These are phyloP conservation scores for Acomys russatus DNA, from an alignment of 2,797 vertebrate species.

Conservation along the genomic window DNA sequence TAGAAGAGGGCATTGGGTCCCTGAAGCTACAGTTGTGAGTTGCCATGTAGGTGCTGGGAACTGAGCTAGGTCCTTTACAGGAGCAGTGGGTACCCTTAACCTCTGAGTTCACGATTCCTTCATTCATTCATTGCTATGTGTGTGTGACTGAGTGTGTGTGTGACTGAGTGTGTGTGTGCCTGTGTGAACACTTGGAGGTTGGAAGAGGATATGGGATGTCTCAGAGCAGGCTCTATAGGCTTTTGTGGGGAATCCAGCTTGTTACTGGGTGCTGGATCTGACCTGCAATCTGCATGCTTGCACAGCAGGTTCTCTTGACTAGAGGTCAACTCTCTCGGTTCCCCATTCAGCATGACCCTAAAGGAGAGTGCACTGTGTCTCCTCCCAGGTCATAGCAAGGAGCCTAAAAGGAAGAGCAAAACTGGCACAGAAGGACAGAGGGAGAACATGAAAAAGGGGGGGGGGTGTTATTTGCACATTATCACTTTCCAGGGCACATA, in stretches of 20 bases:
- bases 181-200: background rate
- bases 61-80: background rate
- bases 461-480: background rate
- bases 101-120: background rate
- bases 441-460: background rate
- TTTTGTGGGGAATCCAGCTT: background rate
- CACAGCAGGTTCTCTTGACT: too few relatives aligned
- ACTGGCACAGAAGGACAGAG: background rate
- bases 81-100: background rate
- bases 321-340: background rate
- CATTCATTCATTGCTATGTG: background rate
- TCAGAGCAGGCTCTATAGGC: background rate
- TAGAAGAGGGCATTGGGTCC: background rate
- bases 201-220: background rate
- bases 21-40: too few relatives aligned
- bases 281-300: too few relatives aligned
- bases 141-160: background rate
- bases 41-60: background rate
- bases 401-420: background rate
- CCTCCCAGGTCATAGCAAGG: conserved; percentile 6
- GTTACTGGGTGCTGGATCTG: background rate
- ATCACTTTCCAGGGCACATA: background rate
- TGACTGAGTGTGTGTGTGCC: background rate
- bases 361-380: background rate
- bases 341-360: background rate